These are phyloP conservation scores for Eledona agricola DNA, from an alignment of 2,888 invertebrate species.

Conservation along the genomic window DNA sequence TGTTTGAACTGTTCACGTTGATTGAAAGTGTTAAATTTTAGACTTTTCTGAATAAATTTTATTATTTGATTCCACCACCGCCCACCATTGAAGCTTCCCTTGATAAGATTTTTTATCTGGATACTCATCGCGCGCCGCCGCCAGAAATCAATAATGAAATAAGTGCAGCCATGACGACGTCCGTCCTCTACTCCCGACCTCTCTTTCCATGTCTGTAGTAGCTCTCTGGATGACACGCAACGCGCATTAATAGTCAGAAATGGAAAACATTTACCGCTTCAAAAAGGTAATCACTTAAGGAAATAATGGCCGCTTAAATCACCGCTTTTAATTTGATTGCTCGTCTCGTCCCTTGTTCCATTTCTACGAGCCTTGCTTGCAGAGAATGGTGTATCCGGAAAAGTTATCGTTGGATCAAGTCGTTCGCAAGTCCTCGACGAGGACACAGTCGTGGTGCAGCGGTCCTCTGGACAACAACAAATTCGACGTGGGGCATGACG, in stretches of 20 bases:
- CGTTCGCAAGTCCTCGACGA: conserved; percentile 50
- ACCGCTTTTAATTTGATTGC: conserved; percentile 40
- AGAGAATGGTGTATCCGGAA: conserved; percentile 63
- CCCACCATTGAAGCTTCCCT: no score
- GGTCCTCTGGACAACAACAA: conserved; percentile 53
- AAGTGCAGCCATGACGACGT: conserved; percentile 23
- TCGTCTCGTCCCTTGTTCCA: no score
- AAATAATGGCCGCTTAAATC: conserved; percentile 40
- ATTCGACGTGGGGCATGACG: no score
- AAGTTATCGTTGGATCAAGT: conserved; percentile 58
- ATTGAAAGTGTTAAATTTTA: conserved; percentile 44
- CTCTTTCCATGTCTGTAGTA: conserved; percentile 30
- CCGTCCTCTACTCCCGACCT: conserved; percentile 19
- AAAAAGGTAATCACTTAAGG: conserved; percentile 58
- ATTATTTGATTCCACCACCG: conserved; percentile 27
- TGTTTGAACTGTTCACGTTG: conserved; percentile 51
- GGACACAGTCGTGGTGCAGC: conserved; percentile 58
- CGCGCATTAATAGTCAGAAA: conserved; percentile 58
- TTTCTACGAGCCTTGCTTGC: no score
- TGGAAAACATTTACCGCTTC: conserved; percentile 61
- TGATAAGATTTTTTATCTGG: no score
- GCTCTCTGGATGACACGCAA: conserved; percentile 55
- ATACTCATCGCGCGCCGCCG: no score
- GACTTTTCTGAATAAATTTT: conserved; percentile 33
- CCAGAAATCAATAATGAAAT: no score